A percentile compares a stretch with the other conserved stretches of the same genome.
Conservation (phyloP, 2,113 vertebrate genomes). For the Xiphophorus maculatus region DNA sequence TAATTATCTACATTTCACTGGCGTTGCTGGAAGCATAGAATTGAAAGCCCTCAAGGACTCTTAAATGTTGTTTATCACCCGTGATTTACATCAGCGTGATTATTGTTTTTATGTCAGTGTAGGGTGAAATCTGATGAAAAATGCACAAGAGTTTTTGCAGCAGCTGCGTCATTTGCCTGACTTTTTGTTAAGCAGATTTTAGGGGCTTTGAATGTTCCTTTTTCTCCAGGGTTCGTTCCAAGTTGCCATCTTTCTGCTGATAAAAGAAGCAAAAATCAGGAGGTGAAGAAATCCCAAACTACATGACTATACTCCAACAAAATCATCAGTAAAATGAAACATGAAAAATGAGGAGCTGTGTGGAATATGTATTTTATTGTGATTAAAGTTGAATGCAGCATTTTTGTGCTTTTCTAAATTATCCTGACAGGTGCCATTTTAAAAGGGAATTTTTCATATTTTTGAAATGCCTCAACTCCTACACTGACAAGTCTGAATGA, state of each 20-base stretch:
- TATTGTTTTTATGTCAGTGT: slow-evolving; percentile 30
- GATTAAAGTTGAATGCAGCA: slow-evolving; percentile 10
- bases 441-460: slow-evolving; percentile 30
- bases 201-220: slow-evolving; percentile 11
- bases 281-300: neutral
- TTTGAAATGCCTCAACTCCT: slow-evolving; percentile 44
- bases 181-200: slow-evolving; percentile 4
- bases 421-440: slow-evolving; percentile 10
- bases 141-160: slow-evolving; percentile 14
- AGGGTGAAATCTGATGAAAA: slow-evolving; percentile 25
- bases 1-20: neutral
- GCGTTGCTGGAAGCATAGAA: neutral
- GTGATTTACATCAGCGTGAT: slow-evolving; percentile 12
- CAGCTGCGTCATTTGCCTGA: neutral
- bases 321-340: neutral
- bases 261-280: slow-evolving; percentile 25
- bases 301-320: neutral
- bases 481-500: slow-evolving; percentile 37
- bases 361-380: slow-evolving; percentile 9
- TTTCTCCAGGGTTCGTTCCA: slow-evolving; percentile 34
- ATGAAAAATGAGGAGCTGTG: neutral
- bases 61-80: slow-evolving; percentile 12
- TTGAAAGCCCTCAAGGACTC: neutral
- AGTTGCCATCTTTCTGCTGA: slow-evolving; percentile 14
- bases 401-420: slow-evolving; percentile 14